These are phyloP conservation scores for Diachasma alloeum DNA, from an alignment of 1,140 invertebrate species.

Conservation along the genomic window DNA sequence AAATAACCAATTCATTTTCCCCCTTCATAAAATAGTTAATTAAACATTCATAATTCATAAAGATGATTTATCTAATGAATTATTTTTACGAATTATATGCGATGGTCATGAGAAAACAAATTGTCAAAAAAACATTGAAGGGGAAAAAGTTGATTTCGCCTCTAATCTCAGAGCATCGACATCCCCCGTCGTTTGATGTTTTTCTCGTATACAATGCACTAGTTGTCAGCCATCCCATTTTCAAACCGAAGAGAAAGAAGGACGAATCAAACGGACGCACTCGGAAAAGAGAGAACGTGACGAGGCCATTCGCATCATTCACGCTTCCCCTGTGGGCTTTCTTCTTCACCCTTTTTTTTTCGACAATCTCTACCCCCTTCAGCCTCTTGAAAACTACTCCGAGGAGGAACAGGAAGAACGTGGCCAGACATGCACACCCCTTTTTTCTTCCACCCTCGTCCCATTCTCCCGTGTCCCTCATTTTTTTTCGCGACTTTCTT, in stretches of 20 bases:
- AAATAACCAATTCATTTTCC: too few species aligned
- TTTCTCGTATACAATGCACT: background rate
- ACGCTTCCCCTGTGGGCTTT: conserved; percentile 12
- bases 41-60: too few species aligned
- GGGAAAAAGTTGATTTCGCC: too few species aligned
- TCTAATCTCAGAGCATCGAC: too few species aligned
- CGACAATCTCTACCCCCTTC: background rate
- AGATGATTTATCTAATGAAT: too few species aligned
- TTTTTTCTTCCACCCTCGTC: background rate
- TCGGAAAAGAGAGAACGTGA: conserved; percentile 14
- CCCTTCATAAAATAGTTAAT: too few species aligned
- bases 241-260: background rate
- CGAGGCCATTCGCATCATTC: conserved; percentile 19
- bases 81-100: too few species aligned
- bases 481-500: conserved; percentile 9
- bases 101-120: too few species aligned
- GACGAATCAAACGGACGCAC: conserved; percentile 18
- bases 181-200: background rate
- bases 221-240: background rate
- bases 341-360: conserved; percentile 8
- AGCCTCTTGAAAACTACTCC: conserved; percentile 4
- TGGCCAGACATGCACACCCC: conserved; percentile 5
- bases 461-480: background rate
- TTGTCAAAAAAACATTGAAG: too few species aligned
- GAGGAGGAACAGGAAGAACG: conserved; percentile 8